Evolutionary conservation across 2,888 invertebrate genomes (phyloP).

Genomic region (Antheraea assamensis): DNA sequence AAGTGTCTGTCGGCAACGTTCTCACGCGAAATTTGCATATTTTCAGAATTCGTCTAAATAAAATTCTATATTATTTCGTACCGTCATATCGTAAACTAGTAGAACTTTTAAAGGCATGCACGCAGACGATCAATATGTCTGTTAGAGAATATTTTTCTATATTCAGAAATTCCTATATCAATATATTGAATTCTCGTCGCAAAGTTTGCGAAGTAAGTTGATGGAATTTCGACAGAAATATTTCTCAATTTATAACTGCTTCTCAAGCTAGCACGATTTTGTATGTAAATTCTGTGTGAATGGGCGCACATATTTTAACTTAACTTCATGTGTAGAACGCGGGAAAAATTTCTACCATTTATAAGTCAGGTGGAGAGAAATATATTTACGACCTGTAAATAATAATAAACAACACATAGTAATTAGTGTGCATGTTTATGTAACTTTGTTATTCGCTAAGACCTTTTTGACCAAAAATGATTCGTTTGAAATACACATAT

Average conservation of each 20-base stretch:
- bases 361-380: not conserved
- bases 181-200: slow-evolving; percentile 24
- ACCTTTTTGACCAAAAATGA: too few relatives aligned
- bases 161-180: slow-evolving; percentile 44
- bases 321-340: not conserved
- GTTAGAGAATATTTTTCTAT: slow-evolving; percentile 42
- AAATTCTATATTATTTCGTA: not conserved
- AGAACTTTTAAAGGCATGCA: slow-evolving; percentile 28
- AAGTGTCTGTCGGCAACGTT: not conserved
- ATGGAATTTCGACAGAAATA: slow-evolving; percentile 17
- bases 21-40: not conserved
- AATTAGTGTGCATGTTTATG: not conserved
- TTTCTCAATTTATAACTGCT: slow-evolving; percentile 20
- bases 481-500: too few relatives aligned
- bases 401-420: not conserved
- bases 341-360: not conserved
- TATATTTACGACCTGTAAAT: not conserved
- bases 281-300: slow-evolving; percentile 4
- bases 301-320: not conserved
- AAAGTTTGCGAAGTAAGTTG: slow-evolving; percentile 14
- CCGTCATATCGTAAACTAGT: slow-evolving; percentile 33
- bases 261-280: slow-evolving; percentile 9
- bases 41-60: not conserved
- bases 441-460: too few relatives aligned
- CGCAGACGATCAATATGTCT: slow-evolving; percentile 31